Conservation (phyloP, 2,888 invertebrate genomes). For the Ptychoptera albimana region DNA sequence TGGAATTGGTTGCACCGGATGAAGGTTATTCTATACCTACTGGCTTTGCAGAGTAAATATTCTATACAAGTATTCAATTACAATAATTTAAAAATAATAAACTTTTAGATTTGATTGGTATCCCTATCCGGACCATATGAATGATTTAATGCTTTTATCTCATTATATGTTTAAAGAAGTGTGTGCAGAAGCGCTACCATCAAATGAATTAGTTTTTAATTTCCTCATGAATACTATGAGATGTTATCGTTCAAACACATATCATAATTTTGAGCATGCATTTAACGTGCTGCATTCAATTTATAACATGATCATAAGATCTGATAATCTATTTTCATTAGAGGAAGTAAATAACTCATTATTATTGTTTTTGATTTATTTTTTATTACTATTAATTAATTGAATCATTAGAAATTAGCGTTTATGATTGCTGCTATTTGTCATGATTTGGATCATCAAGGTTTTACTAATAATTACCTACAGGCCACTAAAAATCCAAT, state of each 20-base stretch:
- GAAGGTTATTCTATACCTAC: no score
- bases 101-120: neutral
- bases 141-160: neutral
- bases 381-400: no score
- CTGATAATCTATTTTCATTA: slow-evolving; percentile 28
- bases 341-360: neutral
- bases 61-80: no score
- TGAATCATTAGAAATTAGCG: neutral
- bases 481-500: slow-evolving; percentile 36
- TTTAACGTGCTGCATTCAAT: slow-evolving; percentile 45
- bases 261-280: slow-evolving; percentile 47
- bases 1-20: no score
- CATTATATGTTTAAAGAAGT: neutral
- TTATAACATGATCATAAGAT: slow-evolving; percentile 34
- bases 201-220: neutral
- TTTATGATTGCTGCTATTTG: slow-evolving; percentile 32
- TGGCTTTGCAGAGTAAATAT: no score
- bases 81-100: no score
- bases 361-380: no score
- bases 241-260: slow-evolving; percentile 37
- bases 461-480: slow-evolving; percentile 44
- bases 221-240: slow-evolving; percentile 12
- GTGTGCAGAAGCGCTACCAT: neutral
- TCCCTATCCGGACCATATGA: neutral
- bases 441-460: slow-evolving; percentile 47